phyloP scores from a whole-genome alignment of 2,797 vertebrate genomes.

The Hypotaenidia okinawae region DNA sequence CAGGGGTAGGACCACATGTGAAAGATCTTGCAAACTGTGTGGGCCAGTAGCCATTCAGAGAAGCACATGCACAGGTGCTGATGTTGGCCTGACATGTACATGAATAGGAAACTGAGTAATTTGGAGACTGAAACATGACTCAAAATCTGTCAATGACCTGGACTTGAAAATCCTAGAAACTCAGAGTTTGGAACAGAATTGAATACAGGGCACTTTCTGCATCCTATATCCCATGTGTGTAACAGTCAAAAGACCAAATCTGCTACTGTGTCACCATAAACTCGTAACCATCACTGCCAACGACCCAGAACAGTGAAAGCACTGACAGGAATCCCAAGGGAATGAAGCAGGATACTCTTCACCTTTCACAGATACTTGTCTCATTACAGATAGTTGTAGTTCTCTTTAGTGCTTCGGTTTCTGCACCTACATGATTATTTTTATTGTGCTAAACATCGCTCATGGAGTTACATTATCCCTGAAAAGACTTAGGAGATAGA shows the following conservation, averaged over 20 bases:
- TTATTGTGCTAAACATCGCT: neutral
- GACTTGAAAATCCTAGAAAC: neutral
- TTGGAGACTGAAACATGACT: neutral
- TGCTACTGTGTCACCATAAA: neutral
- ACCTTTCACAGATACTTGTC: neutral
- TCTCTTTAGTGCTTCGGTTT: neutral
- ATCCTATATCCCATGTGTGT: neutral
- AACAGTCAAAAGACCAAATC: neutral
- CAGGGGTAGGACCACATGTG: neutral
- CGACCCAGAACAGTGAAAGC: neutral
- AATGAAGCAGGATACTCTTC: neutral
- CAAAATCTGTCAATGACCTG: neutral
- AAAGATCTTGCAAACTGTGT: neutral
- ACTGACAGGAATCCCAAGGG: neutral
- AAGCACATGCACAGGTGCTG: neutral
- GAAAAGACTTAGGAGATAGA: neutral
- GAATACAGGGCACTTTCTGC: neutral
- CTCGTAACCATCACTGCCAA: neutral
- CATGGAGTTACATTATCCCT: neutral
- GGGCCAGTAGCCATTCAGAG: neutral
- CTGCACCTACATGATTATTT: neutral
- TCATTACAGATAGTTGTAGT: neutral
- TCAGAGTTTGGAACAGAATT: neutral
- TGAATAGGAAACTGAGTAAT: neutral
- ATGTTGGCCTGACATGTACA: neutral